Percentiles rank a stretch among this genome's conserved stretches.
Evolutionary conservation across 1,140 invertebrate species (phyloP).

Genomic region (Helicoverpa zea): DNA sequence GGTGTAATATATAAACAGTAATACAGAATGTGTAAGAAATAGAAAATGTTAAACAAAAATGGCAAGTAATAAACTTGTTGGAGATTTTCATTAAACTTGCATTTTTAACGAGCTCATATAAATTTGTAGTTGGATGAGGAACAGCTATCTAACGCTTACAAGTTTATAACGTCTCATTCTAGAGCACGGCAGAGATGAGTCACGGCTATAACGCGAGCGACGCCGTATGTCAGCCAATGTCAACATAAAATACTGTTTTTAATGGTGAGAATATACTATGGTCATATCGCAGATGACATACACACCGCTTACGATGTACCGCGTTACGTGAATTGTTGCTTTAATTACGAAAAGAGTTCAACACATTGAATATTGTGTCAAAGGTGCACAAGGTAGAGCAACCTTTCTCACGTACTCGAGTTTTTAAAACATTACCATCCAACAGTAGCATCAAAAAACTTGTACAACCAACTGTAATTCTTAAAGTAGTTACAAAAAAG

Average conservation of each 20-base stretch:
- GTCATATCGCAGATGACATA: slow-evolving; percentile 44
- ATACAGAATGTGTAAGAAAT: not conserved
- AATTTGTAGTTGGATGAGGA: slow-evolving; percentile 35
- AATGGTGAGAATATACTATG: slow-evolving; percentile 61
- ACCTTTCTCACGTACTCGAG: slow-evolving; percentile 55
- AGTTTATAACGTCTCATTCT: slow-evolving; percentile 39
- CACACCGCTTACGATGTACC: slow-evolving; percentile 47
- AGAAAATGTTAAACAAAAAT: slow-evolving; percentile 32
- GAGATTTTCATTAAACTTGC: slow-evolving; percentile 19
- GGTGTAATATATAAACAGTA: not conserved
- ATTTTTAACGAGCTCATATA: slow-evolving; percentile 34
- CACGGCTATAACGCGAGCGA: slow-evolving; percentile 51
- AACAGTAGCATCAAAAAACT: slow-evolving; percentile 47
- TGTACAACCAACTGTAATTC: slow-evolving; percentile 33
- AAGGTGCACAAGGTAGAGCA: slow-evolving; percentile 54
- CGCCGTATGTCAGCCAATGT: slow-evolving; percentile 42
- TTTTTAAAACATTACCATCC: slow-evolving; percentile 50
- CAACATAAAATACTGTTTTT: slow-evolving; percentile 62
- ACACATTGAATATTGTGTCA: slow-evolving; percentile 53
- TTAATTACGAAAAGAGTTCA: slow-evolving; percentile 62
- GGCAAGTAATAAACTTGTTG: slow-evolving; percentile 13
- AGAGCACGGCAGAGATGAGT: slow-evolving; percentile 55
- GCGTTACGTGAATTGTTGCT: slow-evolving; percentile 53
- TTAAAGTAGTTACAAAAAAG: slow-evolving; percentile 25
- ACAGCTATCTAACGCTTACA: slow-evolving; percentile 34